Evolutionary conservation across 53 echinoderm and acorn worm genomes (phyloP).

Genomic region (Holothuria scabra): DNA sequence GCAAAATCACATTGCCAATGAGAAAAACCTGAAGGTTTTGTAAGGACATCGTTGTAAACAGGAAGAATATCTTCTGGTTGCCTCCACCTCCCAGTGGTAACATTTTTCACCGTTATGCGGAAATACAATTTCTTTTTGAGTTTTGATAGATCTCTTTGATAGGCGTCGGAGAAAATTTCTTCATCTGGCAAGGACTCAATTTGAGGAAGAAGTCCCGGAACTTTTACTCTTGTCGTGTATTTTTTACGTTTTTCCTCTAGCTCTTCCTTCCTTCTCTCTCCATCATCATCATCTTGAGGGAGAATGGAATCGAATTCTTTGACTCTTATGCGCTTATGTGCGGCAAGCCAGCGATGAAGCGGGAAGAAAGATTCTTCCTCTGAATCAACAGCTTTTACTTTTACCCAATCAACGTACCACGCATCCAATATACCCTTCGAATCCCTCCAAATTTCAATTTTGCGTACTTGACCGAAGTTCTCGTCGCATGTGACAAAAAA

Average conservation of each 20-base stretch:
- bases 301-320: slow-evolving; percentile 64
- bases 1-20: slow-evolving; percentile 32
- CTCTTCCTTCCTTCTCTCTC: slow-evolving; percentile 63
- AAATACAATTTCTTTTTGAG: slow-evolving; percentile 16
- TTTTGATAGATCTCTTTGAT: slow-evolving; percentile 29
- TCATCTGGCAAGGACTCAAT: slow-evolving; percentile 49
- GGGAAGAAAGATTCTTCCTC: slow-evolving; percentile 59
- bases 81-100: slow-evolving; percentile 25
- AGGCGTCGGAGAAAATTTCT: slow-evolving; percentile 44
- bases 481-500: slow-evolving; percentile 70
- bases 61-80: slow-evolving; percentile 35
- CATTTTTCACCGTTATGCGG: slow-evolving; percentile 24
- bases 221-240: slow-evolving; percentile 72
- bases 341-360: slow-evolving; percentile 78
- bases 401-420: slow-evolving; percentile 81
- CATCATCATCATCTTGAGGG: slow-evolving; percentile 66
- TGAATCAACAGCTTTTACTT: slow-evolving; percentile 42
- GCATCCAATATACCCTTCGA: slow-evolving; percentile 49
- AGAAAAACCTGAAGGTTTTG: slow-evolving; percentile 6
- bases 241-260: slow-evolving; percentile 62
- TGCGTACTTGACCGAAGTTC: slow-evolving; percentile 67
- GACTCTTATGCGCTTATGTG: slow-evolving; percentile 47
- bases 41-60: slow-evolving; percentile 34
- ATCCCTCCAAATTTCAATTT: slow-evolving; percentile 82
- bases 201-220: slow-evolving; percentile 66